Base-by-base conservation (phyloP, 2,888 invertebrate genomes). In the Drosophila neonasuta region DNA sequence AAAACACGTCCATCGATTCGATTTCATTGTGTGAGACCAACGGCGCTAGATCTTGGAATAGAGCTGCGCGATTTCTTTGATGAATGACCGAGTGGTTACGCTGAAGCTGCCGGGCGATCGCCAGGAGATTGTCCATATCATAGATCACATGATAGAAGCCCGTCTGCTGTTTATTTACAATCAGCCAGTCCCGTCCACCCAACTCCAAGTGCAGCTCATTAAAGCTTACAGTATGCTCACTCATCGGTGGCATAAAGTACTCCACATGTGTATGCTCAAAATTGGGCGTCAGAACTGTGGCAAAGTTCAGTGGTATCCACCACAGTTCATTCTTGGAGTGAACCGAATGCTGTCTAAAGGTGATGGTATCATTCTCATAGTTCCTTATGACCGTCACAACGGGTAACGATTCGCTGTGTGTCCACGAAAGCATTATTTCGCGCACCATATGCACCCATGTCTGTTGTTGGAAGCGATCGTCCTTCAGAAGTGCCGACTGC, bases 31-130 rank as follows among this genome's bases (percentile, higher is more conserved):
- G 91, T 17, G 95, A 94, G 46, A 95, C 88, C 63, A 93, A 92
- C 90, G 54, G 80, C 13, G 68, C 72, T 0, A 94, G 93, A 88
- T 98, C 98, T 74, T 97, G 96, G 10, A 99, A 92, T 50, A 98
- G 92, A 85, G 97, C 96, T 0, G 96, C 97, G 56, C 97, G 92
- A 87, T 97, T 97, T 50, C 94, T 93, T 1, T 94, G 92, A 72
- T 95, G 93, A 58, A 97, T 95, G 30, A 92, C 92, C 76, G 92
- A 90, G 77, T 93, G 95, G 46, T 92, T 92, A 3, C 92, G 91
- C 6, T 93, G 93, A 94, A 91, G 59, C 93, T 88, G 93, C 24
- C 92, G 91, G 9, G 93, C 93, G 4, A 97, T 92, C 0, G 93
- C 91, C 1, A 90, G 86, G 93, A 95, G 94, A 87, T 95, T 95